A percentile compares a stretch with the other conserved stretches of the same genome.
Conservation (phyloP, 2,888 invertebrate species). For the Myopa testacea region DNA sequence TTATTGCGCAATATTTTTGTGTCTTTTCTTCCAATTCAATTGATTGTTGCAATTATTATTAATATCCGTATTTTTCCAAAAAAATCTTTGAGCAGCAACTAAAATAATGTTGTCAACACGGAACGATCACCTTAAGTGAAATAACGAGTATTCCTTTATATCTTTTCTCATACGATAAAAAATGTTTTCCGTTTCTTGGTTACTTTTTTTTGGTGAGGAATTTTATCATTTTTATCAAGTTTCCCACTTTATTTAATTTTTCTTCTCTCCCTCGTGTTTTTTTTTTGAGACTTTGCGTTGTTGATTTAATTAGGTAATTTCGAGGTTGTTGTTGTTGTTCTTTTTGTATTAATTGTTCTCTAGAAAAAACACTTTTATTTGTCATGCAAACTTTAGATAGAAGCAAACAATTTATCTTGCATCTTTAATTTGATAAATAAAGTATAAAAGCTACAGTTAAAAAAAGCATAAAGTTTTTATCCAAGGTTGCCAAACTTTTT, state of each 20-base stretch:
- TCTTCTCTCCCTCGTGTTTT: neutral
- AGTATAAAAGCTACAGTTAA: no score
- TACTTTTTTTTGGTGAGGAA: no score
- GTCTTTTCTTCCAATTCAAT: no score
- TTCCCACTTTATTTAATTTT: neutral
- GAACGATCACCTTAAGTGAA: neutral
- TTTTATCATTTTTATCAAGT: no score
- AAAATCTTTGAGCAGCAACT: neutral
- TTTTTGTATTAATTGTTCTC: neutral
- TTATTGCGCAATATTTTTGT: neutral
- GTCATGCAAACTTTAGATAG: neutral
- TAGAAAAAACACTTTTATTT: neutral
- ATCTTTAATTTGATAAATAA: no score
- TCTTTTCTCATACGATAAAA: no score
- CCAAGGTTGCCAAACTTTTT: no score
- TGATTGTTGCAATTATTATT: neutral
- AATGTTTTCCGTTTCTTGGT: no score
- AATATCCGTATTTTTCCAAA: neutral
- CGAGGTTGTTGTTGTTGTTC: neutral
- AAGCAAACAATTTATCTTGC: neutral
- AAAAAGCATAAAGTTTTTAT: no score
- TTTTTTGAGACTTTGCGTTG: neutral
- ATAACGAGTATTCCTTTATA: no score
- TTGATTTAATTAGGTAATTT: neutral
- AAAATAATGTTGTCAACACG: neutral